phyloP scores from a whole-genome alignment of 2,888 invertebrate species.

The Agrochola lota region DNA sequence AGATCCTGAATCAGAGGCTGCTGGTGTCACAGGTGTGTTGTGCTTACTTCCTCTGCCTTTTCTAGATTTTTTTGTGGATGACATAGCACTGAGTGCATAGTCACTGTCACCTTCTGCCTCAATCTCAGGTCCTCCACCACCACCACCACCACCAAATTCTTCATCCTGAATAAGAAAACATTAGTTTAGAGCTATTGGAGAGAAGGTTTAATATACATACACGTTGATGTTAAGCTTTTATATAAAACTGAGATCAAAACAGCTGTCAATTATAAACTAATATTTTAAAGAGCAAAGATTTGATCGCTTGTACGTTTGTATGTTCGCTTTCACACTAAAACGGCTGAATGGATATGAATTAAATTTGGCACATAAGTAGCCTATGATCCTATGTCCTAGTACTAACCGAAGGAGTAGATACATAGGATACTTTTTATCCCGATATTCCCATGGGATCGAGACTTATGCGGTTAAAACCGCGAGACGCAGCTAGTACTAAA shows the following conservation, averaged over 20 bases:
- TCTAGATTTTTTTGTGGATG: constrained; percentile 92
- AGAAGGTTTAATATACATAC: not conserved
- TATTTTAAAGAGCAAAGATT: too few species aligned
- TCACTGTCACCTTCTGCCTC: constrained; percentile 94
- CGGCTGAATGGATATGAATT: too few species aligned
- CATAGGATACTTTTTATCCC: too few species aligned
- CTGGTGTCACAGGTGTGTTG: constrained; percentile 83
- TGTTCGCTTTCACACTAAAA: too few species aligned
- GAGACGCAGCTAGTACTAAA: too few species aligned
- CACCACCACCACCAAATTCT: constrained; percentile 92
- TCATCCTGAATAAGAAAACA: constrained; percentile 91
- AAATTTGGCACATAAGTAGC: too few species aligned
- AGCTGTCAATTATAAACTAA: not conserved
- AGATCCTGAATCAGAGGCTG: constrained; percentile 85
- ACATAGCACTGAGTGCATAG: constrained; percentile 90
- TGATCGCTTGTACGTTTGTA: too few species aligned
- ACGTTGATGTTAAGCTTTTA: too few species aligned
- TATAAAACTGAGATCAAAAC: not conserved
- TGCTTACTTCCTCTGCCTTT: constrained; percentile 89
- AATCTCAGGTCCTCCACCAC: constrained; percentile 81
- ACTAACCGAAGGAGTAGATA: too few species aligned
- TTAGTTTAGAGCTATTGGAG: not conserved
- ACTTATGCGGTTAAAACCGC: too few species aligned
- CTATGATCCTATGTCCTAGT: too few species aligned
- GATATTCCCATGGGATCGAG: too few species aligned